A percentile compares a stretch with the other conserved stretches of the same genome.
Conservation (phyloP, 2,797 vertebrate species). For the Cirrhinus mrigala region DNA sequence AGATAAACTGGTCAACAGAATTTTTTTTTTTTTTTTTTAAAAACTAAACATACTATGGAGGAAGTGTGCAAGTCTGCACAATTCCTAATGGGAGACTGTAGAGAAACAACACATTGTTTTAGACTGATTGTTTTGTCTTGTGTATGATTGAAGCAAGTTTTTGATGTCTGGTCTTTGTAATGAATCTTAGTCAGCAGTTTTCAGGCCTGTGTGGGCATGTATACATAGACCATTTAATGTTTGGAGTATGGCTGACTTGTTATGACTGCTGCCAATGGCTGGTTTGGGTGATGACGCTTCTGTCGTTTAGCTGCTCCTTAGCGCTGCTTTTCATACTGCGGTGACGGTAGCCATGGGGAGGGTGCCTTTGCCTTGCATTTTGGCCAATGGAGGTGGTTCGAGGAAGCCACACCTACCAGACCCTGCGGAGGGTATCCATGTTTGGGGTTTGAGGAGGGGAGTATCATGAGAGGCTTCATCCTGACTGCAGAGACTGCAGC, state of each 20-base stretch:
- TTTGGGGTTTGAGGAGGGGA: neutral
- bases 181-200: constrained; percentile 12
- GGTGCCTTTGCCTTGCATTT: constrained; percentile 26
- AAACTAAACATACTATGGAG: neutral
- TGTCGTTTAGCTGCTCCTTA: constrained; percentile 53
- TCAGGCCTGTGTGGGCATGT: constrained; percentile 5
- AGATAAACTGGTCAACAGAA: neutral
- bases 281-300: constrained; percentile 39
- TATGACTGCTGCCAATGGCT: constrained; percentile 50
- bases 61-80: constrained; percentile 1
- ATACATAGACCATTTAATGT: neutral
- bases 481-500: neutral
- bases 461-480: neutral
- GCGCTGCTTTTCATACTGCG: constrained; percentile 48
- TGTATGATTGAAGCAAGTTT: neutral
- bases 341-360: constrained; percentile 39
- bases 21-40: neutral
- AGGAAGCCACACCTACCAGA: constrained; percentile 35
- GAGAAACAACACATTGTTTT: neutral
- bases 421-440: constrained; percentile 18
- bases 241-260: constrained; percentile 29
- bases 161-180: constrained; percentile 1
- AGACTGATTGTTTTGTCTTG: neutral
- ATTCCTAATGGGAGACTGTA: neutral
- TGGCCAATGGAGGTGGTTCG: constrained; percentile 22